phyloP scores from a whole-genome alignment of 1,140 invertebrate genomes.

The Magallana ariakensis region DNA sequence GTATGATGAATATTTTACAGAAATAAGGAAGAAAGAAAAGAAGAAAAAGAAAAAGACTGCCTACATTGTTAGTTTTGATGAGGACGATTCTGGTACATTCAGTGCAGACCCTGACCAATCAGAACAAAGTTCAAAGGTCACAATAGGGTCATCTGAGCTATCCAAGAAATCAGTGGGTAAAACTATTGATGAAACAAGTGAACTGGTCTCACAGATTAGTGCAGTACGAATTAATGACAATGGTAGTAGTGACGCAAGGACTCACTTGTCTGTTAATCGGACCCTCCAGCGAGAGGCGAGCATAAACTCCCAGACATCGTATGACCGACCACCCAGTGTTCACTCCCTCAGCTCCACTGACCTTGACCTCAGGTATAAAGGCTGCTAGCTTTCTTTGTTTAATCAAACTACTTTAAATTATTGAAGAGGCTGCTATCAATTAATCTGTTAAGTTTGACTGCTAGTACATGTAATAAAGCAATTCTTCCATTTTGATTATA shows the following conservation, averaged over 20 bases:
- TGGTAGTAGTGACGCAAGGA: not conserved
- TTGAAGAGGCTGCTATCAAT: too few relatives aligned
- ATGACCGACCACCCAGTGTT: constrained; percentile 55
- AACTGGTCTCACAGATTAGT: not conserved
- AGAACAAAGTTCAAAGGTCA: constrained; percentile 23
- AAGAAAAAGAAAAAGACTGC: constrained; percentile 83
- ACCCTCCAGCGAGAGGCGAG: constrained; percentile 56
- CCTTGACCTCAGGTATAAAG: constrained; percentile 65
- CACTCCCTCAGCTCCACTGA: constrained; percentile 68
- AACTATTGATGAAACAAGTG: constrained; percentile 34
- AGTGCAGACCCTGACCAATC: constrained; percentile 37
- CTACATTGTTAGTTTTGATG: constrained; percentile 85
- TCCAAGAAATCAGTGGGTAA: not conserved
- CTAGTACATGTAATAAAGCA: too few relatives aligned
- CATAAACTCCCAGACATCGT: constrained; percentile 57
- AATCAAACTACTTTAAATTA: too few relatives aligned
- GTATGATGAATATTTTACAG: not conserved
- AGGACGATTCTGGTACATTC: constrained; percentile 76
- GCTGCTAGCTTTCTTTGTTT: not conserved
- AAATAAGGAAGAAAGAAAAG: constrained; percentile 79
- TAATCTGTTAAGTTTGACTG: too few relatives aligned
- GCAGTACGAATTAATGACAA: not conserved
- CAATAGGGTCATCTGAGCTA: not conserved
- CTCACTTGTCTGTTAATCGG: not conserved
- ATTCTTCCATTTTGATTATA: too few relatives aligned